Base-by-base conservation (phyloP, 1,140 invertebrate genomes). In the Batillaria attramentaria region DNA sequence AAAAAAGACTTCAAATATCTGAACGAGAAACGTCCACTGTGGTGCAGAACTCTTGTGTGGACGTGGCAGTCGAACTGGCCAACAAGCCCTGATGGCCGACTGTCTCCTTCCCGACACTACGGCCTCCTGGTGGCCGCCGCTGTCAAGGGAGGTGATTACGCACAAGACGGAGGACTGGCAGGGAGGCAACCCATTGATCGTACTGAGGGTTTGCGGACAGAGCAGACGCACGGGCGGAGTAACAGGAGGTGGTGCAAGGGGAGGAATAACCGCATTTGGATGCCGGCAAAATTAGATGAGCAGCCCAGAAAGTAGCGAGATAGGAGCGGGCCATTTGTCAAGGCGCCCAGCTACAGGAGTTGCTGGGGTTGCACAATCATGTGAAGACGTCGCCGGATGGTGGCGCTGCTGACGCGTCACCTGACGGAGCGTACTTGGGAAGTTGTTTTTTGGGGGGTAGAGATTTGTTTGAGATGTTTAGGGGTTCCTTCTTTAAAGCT, bases 301-400 rank as follows among this genome's bases (percentile, higher is more conserved):
- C 57, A 62, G 10, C 57, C 57, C n/a, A 10, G 24, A 31, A 3
- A 24, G n/a, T 28, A 24, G 57, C 57, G 8, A 62, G 24, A 31
- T 62, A 8, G n/a, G 57, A 31, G 57, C 57, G 57, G 57, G 13
- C 57, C n/a, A 62, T 62, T 62, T 62, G 57, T 62, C 57, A 62
- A 31, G n/a, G 33, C n/a, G 57, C 57, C 57, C 57, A 62, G 33
- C 33, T 62, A 31, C 57, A 62, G n/a, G n/a, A 31, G 57, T 28
- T 62, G 57, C 57, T 62, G n/a, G n/a, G 57, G 33, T 62, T 62
- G 57, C 57, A 62, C 57, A 62, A 62, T 62, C n/a, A n/a, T n/a
- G n/a, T n/a, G n/a, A n/a, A n/a, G n/a, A n/a, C n/a, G n/a, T n/a
- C n/a, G n/a, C n/a, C n/a, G n/a, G n/a, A n/a, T n/a, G n/a, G n/a